phyloP scores from a whole-genome alignment of 2,113 vertebrate genomes.

The Zosterops lateralis region DNA sequence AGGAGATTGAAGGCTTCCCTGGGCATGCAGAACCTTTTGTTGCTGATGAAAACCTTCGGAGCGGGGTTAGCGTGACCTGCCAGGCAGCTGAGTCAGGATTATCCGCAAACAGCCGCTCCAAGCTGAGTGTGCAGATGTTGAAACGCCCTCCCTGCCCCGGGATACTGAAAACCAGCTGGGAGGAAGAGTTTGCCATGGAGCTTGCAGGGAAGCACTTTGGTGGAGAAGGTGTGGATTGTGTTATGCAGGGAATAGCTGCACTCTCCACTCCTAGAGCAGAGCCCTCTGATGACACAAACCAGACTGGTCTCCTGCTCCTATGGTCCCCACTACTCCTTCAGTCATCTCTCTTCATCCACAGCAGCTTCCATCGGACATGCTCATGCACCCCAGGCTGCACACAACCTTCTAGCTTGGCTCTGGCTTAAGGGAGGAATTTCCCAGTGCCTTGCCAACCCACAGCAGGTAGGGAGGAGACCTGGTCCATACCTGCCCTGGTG shows the following conservation, averaged over 20 bases:
- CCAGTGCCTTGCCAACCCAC: fast-evolving
- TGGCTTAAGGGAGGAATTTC: neutral
- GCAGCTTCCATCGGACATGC: neutral
- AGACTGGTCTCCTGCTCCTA: fast-evolving
- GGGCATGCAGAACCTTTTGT: neutral
- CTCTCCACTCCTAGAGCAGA: neutral
- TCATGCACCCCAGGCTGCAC: neutral
- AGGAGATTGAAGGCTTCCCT: neutral
- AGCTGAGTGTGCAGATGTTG: neutral
- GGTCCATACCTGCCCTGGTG: fast-evolving
- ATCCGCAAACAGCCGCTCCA: neutral
- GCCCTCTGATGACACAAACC: neutral
- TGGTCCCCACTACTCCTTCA: neutral
- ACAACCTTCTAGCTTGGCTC: neutral
- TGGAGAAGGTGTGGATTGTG: neutral
- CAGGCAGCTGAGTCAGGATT: neutral
- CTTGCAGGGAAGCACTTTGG: neutral
- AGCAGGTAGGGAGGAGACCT: neutral
- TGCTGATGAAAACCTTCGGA: neutral
- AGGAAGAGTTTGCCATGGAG: neutral
- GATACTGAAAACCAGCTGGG: neutral
- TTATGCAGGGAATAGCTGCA: neutral
- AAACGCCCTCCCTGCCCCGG: neutral
- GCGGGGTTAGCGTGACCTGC: neutral
- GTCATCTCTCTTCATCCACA: neutral